Conservation (phyloP, 2,888 invertebrate genomes). For the Prostheceraeus crozeri region DNA sequence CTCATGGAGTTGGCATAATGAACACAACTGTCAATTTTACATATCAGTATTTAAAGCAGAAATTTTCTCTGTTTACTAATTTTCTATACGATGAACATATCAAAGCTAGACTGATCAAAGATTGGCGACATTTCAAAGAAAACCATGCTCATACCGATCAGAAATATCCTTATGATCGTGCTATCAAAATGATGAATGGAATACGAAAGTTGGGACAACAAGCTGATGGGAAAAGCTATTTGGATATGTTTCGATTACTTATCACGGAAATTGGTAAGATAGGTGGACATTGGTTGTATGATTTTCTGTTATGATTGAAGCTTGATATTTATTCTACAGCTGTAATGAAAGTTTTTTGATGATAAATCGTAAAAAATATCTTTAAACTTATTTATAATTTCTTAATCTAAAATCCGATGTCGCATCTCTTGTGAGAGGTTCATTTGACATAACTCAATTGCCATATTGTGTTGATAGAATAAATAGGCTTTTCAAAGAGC, state of each 20-base stretch:
- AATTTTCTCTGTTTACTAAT: slow-evolving; percentile 86
- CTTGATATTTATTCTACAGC: too few species aligned
- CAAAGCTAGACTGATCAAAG: slow-evolving; percentile 82
- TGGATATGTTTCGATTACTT: slow-evolving; percentile 82
- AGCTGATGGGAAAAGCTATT: slow-evolving; percentile 73
- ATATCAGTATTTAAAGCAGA: slow-evolving; percentile 78
- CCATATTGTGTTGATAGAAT: too few species aligned
- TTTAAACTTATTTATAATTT: too few species aligned
- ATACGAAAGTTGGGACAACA: slow-evolving; percentile 72
- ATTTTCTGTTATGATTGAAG: too few species aligned
- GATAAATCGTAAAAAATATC: too few species aligned
- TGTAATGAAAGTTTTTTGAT: too few species aligned
- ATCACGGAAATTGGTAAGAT: slow-evolving; percentile 90
- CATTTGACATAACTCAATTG: too few species aligned
- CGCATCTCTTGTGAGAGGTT: too few species aligned
- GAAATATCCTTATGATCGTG: slow-evolving; percentile 72
- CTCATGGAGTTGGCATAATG: slow-evolving; percentile 91
- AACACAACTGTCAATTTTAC: slow-evolving; percentile 70
- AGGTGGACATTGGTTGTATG: too few species aligned
- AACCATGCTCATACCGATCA: slow-evolving; percentile 64
- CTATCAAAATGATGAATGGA: slow-evolving; percentile 83
- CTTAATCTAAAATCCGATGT: too few species aligned
- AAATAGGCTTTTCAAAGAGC: too few species aligned
- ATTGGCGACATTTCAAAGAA: slow-evolving; percentile 73
- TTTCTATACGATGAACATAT: slow-evolving; percentile 96